phyloP scores from a whole-genome alignment of 2,797 vertebrate genomes.

The Clarias laeviceps region DNA sequence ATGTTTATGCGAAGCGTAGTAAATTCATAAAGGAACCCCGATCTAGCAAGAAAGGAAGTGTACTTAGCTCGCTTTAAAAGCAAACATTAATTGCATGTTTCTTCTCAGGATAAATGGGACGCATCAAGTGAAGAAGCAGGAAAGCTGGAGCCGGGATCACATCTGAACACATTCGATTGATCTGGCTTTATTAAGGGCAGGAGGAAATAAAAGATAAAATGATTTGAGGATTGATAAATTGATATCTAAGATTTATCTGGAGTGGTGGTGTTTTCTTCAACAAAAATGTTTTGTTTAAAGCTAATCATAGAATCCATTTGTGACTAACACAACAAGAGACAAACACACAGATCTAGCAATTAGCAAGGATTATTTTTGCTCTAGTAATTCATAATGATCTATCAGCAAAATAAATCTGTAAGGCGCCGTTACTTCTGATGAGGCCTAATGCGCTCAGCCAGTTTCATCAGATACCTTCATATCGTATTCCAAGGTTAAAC shows the following conservation, averaged over 20 bases:
- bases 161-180: neutral
- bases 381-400: neutral
- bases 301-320: neutral
- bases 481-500: neutral
- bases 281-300: no score
- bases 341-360: neutral
- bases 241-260: neutral
- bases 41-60: constrained; percentile 8
- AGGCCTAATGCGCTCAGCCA: neutral
- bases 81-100: constrained; percentile 2
- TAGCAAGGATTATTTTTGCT: neutral
- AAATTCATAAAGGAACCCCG: constrained; percentile 26
- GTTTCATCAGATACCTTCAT: neutral
- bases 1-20: constrained; percentile 30
- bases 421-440: neutral
- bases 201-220: neutral
- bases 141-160: neutral
- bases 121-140: neutral
- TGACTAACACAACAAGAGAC: neutral
- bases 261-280: no score
- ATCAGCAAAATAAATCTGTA: neutral
- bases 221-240: neutral
- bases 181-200: neutral
- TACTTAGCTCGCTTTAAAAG: constrained; percentile 13
- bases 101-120: neutral